These are phyloP conservation scores for Erebia epiphron DNA, from an alignment of 2,888 invertebrate species.

Conservation along the genomic window DNA sequence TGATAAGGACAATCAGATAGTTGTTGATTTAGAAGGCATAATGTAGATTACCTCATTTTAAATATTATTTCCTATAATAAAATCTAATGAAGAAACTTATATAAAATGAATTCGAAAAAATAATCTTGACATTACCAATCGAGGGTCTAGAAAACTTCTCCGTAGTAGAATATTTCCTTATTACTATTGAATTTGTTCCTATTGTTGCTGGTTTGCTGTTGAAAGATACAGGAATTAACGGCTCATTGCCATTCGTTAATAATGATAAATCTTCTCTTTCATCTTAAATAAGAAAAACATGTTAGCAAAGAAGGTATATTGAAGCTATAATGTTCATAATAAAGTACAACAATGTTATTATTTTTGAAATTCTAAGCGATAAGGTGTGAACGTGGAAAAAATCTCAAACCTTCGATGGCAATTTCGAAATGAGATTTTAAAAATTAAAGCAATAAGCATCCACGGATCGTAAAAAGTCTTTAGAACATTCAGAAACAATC, in stretches of 20 bases:
- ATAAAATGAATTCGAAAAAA: not conserved
- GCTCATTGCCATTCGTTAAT: conserved; percentile 44
- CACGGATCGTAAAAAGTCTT: conserved; percentile 3
- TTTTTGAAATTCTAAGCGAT: not conserved
- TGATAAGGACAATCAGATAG: no score
- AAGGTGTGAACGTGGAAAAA: not conserved
- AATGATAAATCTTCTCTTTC: conserved; percentile 61
- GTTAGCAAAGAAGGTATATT: not conserved
- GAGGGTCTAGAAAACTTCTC: conserved; percentile 40
- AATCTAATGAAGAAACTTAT: no score
- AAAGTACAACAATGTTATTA: no score
- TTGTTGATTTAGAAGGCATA: no score
- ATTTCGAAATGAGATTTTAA: conserved; percentile 16
- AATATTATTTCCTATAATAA: no score
- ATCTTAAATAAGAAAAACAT: conserved; percentile 50
- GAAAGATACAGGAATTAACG: conserved; percentile 47
- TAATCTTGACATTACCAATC: conserved; percentile 43
- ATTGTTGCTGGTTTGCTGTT: conserved; percentile 45
- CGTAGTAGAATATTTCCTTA: conserved; percentile 50
- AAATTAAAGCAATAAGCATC: conserved; percentile 11
- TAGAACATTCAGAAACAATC: conserved; percentile 13
- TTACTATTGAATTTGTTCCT: conserved; percentile 44
- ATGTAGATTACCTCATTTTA: no score
- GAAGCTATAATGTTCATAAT: not conserved
- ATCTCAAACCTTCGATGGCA: not conserved